Evolutionary conservation across 2,888 invertebrate genomes (phyloP).

Genomic region (Eilema sororculum): DNA sequence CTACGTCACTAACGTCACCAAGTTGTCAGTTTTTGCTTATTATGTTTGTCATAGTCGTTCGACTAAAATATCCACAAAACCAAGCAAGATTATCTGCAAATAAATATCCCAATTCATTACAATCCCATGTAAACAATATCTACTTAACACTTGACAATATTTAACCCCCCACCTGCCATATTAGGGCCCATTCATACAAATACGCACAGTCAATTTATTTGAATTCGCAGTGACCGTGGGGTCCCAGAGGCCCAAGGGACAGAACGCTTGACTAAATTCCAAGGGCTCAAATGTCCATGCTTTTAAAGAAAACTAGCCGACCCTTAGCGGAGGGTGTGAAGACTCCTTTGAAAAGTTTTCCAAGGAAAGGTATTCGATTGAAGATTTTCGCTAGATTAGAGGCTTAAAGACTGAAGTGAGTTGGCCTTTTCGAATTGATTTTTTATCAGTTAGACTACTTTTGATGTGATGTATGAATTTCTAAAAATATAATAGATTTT

Average conservation of each 20-base stretch:
- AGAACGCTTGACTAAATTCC: slow-evolving; percentile 81
- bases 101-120: neutral
- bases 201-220: slow-evolving; percentile 69
- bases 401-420: slow-evolving; percentile 37
- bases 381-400: slow-evolving; percentile 40
- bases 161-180: slow-evolving; percentile 23
- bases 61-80: neutral
- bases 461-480: neutral
- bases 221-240: slow-evolving; percentile 77
- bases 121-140: neutral
- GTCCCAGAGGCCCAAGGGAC: slow-evolving; percentile 71
- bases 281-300: slow-evolving; percentile 77
- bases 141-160: slow-evolving; percentile 9
- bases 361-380: slow-evolving; percentile 45
- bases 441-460: slow-evolving; percentile 20
- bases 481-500: neutral
- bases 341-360: slow-evolving; percentile 70
- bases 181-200: slow-evolving; percentile 40
- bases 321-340: slow-evolving; percentile 77
- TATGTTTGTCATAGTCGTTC: too few relatives aligned
- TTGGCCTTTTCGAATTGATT: slow-evolving; percentile 33
- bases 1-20: neutral
- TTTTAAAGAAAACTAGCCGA: slow-evolving; percentile 81
- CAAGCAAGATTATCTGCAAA: neutral
- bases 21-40: neutral